Base-by-base conservation (phyloP, 2,797 vertebrate genomes). In the Notoglanidium macrostoma region DNA sequence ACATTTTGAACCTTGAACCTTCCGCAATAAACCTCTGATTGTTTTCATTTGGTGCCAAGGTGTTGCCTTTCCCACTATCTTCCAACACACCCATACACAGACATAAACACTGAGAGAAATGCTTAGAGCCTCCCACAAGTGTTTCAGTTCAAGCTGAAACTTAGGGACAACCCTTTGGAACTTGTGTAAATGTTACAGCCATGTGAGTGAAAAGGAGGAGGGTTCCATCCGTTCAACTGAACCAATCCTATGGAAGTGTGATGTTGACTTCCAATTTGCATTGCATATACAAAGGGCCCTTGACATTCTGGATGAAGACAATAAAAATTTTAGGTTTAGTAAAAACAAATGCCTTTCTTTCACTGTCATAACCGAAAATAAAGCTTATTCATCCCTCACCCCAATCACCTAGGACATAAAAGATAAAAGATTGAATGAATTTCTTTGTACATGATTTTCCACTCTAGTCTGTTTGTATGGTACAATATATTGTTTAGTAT, bases 111-210 rank as follows among this genome's bases (percentile, higher is more conserved):
- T 85, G 86, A 73, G 10, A 32, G 40, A 54, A 54, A 44, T 51
- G 19, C 79, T 89, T 89, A 65, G 59, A 73, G 55, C 79, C 85
- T 90, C 87, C 63, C 86, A 86, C 88, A 89, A 72, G 88, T 85
- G 91, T 89, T 80, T 91, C 87, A 92, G 92, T 79, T 89, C 74
- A 46, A 91, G 89, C 87, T 88, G 87, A 90, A 88, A 85, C 77
- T 88, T 86, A 89, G 88, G 92, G 93, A 93, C 92, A 90, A 88
- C 91, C 91, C 86, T 83, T 90, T 89, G 92, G 91, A 92, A 89
- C 90, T 90, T 92, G 91, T 93, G 91, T 92, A 91, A 94, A 93
- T 92, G 92, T 90, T 92, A 88, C 86, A 92, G 85, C 85, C 91
- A 90, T 93, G 93, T 92, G 93, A 95, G 92, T 92, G 63, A 79